Evolutionary conservation across 2,797 vertebrate species (phyloP).

Genomic region (Eulemur albifrons): DNA sequence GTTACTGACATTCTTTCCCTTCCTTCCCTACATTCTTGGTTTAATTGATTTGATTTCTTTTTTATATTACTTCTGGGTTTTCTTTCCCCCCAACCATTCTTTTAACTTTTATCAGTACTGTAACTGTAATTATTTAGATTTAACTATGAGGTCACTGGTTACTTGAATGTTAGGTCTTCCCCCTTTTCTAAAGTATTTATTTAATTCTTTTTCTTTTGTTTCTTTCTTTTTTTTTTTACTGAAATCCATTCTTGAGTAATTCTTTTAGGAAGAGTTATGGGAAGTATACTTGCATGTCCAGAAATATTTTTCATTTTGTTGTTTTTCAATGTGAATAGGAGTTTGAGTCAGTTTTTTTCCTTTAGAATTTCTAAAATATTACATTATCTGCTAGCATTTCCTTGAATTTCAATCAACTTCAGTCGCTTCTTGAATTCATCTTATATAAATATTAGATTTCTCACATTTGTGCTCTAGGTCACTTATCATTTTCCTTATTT

Average conservation of each 20-base stretch:
- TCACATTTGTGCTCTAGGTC: not conserved
- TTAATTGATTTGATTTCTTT: not conserved
- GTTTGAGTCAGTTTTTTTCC: not conserved
- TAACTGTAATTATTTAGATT: not conserved
- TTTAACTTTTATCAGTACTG: not conserved
- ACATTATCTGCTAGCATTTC: not conserved
- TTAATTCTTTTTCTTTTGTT: not conserved
- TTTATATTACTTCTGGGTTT: not conserved
- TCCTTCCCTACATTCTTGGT: not conserved
- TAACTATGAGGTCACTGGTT: not conserved
- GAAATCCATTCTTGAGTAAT: not conserved
- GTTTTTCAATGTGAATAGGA: not conserved
- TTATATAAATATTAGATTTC: not conserved
- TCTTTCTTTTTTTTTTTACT: not conserved
- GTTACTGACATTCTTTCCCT: not conserved
- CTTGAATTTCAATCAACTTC: not conserved
- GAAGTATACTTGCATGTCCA: not conserved
- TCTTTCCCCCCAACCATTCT: not conserved
- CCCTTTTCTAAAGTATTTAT: not conserved
- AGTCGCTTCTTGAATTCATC: not conserved
- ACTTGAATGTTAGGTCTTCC: not conserved
- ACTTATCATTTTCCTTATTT: not conserved
- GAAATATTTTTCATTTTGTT: constrained; percentile 1
- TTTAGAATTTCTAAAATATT: constrained; percentile 31
- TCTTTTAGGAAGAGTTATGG: not conserved